Base-by-base conservation (phyloP, 1,140 invertebrate species). In the Drosophila ananassae region DNA sequence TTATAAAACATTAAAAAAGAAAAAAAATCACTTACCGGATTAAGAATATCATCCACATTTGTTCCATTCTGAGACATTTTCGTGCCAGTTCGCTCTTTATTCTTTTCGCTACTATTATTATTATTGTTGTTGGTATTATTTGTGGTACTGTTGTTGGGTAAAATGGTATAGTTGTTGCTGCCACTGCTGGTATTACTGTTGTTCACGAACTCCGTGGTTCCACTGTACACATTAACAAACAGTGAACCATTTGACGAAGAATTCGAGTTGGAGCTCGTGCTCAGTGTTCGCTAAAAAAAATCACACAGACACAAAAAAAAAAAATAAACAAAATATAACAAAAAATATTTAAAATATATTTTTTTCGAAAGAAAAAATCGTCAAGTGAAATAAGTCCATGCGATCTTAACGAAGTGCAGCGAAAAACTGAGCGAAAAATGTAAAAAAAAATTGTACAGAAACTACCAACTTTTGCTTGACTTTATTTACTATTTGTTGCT, bases 41-140 rank as follows among this genome's bases (percentile, higher is more conserved):
- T 91, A 17, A 91, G 66, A 58, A 91, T 91, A 46, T 87, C 89
- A 32, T 91, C 90, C 63, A 91, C 79, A 76, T 85, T 73, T n/a
- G 81, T 61, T 10, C 82, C 78, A 64, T 77, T 54, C 22, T 90
- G 75, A 17, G 84, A 10, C 72, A 85, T 87, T 52, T 83, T 90
- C 39, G 28, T 5, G 56, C 7, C 74, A 10, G 8, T n/a, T 2
- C 54, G 67, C 56, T 67, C 44, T 30, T 75, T 52, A 10, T 3
- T 17, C 10, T 74, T 59, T n/a, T 25, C 34, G 13, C 46, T 73
- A 10, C 24, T 66, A 8, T 56, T 54, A 13, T 22, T 64, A 24
- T 57, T 58, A 21, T 66, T 60, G 22, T 34, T 73, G 52, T 30
- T 61, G 41, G 12, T 64, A 51, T 46, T 77, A 22, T 41, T 62